Conservation (phyloP, 2,888 invertebrate species). For the Lycia hirtaria region DNA sequence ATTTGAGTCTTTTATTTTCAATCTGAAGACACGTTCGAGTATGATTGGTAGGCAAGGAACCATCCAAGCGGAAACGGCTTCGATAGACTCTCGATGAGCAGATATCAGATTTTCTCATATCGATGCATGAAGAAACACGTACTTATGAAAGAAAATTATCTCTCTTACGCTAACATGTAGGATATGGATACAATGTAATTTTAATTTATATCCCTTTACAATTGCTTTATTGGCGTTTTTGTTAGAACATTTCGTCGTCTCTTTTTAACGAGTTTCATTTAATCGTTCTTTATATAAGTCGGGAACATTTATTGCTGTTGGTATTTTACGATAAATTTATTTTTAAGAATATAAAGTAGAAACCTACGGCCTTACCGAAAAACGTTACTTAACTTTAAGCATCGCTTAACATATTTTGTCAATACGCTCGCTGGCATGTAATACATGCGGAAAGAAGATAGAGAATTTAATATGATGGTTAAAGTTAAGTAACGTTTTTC, state of each 20-base stretch:
- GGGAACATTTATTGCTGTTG: background rate
- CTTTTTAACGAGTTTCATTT: background rate
- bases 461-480: too few species aligned
- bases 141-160: conserved; percentile 68
- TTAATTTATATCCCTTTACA: conserved; percentile 59
- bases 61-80: conserved; percentile 41
- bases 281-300: background rate
- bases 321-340: background rate
- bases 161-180: conserved; percentile 52
- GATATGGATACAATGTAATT: conserved; percentile 71
- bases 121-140: conserved; percentile 67
- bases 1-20: conserved; percentile 7
- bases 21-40: conserved; percentile 3
- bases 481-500: too few species aligned
- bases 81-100: conserved; percentile 35
- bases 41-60: conserved; percentile 26
- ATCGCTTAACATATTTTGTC: too few species aligned
- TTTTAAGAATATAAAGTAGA: background rate
- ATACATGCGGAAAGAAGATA: too few species aligned
- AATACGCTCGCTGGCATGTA: too few species aligned
- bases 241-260: background rate
- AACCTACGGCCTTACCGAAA: too few species aligned
- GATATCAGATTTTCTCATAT: conserved; percentile 62
- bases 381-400: too few species aligned
- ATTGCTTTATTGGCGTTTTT: background rate